A percentile compares a stretch with the other conserved stretches of the same genome.
Conservation (phyloP, 2,888 invertebrate species). For the Hyposoter dolosus region DNA sequence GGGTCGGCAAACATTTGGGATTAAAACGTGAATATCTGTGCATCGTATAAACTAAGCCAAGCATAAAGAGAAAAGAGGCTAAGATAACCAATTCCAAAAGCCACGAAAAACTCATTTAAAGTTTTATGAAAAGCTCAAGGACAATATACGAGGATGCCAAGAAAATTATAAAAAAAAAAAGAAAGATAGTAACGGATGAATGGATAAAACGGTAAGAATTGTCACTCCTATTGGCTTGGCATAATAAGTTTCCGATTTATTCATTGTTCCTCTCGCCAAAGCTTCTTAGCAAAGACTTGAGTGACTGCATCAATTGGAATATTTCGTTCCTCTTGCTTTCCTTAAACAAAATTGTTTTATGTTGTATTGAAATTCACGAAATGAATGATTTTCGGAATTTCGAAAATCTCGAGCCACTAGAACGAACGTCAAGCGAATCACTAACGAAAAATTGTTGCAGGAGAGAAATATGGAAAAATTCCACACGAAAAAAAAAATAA, state of each 20-base stretch:
- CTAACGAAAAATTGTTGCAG: constrained; percentile 7
- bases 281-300: constrained; percentile 1
- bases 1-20: not conserved
- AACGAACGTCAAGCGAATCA: not conserved
- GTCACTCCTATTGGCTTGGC: constrained; percentile 44
- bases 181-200: not conserved
- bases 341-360: not conserved
- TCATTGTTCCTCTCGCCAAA: constrained; percentile 26
- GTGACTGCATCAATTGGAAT: not conserved
- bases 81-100: constrained; percentile 56
- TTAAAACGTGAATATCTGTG: constrained; percentile 5
- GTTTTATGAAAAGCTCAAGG: constrained; percentile 65
- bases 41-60: constrained; percentile 25
- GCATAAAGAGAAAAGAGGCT: not conserved
- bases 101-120: constrained; percentile 66
- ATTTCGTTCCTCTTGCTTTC: not conserved
- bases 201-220: not conserved
- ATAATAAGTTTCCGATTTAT: constrained; percentile 56
- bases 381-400: not conserved
- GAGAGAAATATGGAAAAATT: not conserved
- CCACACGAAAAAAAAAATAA: not conserved
- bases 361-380: not conserved
- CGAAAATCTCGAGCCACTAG: not conserved
- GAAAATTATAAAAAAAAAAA: constrained; percentile 12
- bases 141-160: constrained; percentile 47